phyloP scores from a whole-genome alignment of 2,113 vertebrate species.

The Lepus europaeus region DNA sequence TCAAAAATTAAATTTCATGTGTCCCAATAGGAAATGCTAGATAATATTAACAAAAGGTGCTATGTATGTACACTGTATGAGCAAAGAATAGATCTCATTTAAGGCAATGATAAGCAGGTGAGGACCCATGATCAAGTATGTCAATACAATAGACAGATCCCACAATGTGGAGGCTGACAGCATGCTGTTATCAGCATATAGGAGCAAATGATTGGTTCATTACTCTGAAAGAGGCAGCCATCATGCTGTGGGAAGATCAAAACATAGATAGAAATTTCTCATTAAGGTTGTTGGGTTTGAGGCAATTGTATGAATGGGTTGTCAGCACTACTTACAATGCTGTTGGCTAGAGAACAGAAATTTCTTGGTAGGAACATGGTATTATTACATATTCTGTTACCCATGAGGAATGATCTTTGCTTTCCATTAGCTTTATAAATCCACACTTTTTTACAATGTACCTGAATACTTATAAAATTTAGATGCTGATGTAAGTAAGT shows the following conservation, averaged over 20 bases:
- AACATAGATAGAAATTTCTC: conserved; percentile 44
- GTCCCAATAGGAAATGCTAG: not conserved
- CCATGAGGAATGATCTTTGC: not conserved
- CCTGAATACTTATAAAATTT: not conserved
- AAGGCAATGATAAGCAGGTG: not conserved
- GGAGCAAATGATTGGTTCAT: not conserved
- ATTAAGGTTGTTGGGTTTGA: conserved; percentile 26
- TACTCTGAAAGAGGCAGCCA: not conserved
- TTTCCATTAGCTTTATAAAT: not conserved
- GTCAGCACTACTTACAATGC: conserved; percentile 36
- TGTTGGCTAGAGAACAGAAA: conserved; percentile 43
- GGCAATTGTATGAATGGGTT: conserved; percentile 8
- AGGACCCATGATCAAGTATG: not conserved
- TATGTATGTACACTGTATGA: not conserved
- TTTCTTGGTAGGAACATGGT: not conserved
- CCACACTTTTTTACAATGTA: conserved; percentile 44
- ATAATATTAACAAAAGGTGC: not conserved
- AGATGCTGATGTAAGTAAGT: conserved; percentile 5
- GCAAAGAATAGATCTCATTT: conserved; percentile 4
- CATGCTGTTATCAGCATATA: not conserved
- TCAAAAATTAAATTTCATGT: conserved; percentile 12
- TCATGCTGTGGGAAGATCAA: conserved; percentile 32
- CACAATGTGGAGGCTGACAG: not conserved
- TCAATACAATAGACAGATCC: not conserved
- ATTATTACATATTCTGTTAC: not conserved